Base-by-base conservation (phyloP, 2,888 invertebrate genomes). In the Lithophane ornitopus region DNA sequence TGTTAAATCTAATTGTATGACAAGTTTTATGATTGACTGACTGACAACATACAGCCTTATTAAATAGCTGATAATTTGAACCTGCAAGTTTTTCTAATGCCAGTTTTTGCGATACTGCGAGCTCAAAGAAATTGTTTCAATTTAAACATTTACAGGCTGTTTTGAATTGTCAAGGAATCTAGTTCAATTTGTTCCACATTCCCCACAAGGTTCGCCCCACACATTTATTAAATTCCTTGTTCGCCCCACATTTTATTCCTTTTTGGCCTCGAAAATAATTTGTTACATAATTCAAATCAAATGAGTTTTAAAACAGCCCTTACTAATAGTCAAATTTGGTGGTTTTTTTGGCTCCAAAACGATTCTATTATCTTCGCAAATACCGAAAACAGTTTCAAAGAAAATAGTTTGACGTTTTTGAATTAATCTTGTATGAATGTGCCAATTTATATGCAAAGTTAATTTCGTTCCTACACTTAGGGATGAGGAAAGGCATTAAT, bases 401-500 rank as follows among this genome's bases (percentile, higher is more conserved):
- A 63, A 76, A 80, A 61, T 52, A 72, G 46, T 62, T 63, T n/a
- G 41, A 68, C 16, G n/a, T 46, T 28, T 58, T 8, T 41, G 1
- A 83, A 83, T 70, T 46, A 70, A 78, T 83, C 74, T 74, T 68
- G 22, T 59, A 14, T 80, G 77, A 86, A 81, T 77, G 67, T 16
- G 59, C 74, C 75, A 74, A 85, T 85, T 84, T 76, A 78, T 63
- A 84, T 81, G 76, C 70, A 77, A 56, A 74, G 71, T 62, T 59
- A 79, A 77, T 86, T 79, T 75, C 28, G 28, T 81, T 75, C 44
- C 61, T 62, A 70, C 66, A 78, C 66, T 58, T 68, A 70, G 59
- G 34, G 46, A 56, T 12, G 11, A 19, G 49, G 61, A 44, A 66
- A 74, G 7, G 4, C 70, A 86, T 85, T 86, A 81, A 85, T 85